Base-by-base conservation (phyloP, 2,797 vertebrate species). In the Lacerta bilineata region DNA sequence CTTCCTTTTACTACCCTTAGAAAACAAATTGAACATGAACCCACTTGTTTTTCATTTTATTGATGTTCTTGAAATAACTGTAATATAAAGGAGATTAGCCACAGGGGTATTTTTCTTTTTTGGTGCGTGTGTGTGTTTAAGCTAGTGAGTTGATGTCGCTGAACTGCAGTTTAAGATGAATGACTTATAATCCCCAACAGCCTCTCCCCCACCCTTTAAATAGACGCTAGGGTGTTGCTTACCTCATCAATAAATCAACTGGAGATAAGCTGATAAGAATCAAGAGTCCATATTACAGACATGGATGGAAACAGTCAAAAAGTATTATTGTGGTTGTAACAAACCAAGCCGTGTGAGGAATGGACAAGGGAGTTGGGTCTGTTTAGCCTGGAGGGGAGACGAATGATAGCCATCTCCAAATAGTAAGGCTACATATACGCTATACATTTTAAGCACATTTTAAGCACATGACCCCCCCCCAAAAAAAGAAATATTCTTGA, bases 11-110 rank as follows among this genome's bases (percentile, higher is more conserved):
- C 29, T 50, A 8, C 69, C 76, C 8, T 46, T 27, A 25, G 29
- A 85, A 92, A 93, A 89, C 11, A 85, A 9, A 27, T 25, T 80
- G 79, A 50, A 20, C 15, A 88, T 87, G 2, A 87, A 92, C 90
- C 74, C 85, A 11, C 41, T 79, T 81, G n/a, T 1, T 91, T 93
- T 88, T 29, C 88, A 87, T 92, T 94, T 94, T 94, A 93, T 85
- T 90, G 88, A 88, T 85, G 87, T 94, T 95, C 96, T 76, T 91
- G 92, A 90, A 95, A 95, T 95, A 87, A 85, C 87, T 90, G 55
- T 93, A 94, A 92, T 90, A 89, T 59, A 88, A 86, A 39, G 64
- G 72, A 89, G 36, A 90, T 86, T 95, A 95, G 93, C 85, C n/a
- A 86, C 11, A 88, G 83, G 72, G 64, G 50, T 55, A 55, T 55